Percentiles rank a stretch among this genome's conserved stretches.
Evolutionary conservation across 2,797 vertebrate species (phyloP).

Genomic region (Salarias fasciatus): DNA sequence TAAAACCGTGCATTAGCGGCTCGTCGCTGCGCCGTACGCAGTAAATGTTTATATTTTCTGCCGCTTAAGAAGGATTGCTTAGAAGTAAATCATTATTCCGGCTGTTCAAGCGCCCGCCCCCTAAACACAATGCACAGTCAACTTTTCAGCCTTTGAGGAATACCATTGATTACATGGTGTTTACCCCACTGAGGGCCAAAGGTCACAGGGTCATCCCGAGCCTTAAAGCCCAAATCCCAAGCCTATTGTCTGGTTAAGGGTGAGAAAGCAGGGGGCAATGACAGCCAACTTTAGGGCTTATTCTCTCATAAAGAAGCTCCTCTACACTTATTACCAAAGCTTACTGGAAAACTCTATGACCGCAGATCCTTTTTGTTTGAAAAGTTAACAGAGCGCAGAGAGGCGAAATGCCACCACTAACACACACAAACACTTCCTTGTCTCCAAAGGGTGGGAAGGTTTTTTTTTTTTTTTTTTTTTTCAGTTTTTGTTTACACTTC

Average conservation of each 20-base stretch:
- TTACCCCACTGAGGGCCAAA: slow-evolving; percentile 94
- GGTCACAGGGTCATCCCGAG: slow-evolving; percentile 92
- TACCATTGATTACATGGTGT: slow-evolving; percentile 97
- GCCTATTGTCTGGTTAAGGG: slow-evolving; percentile 94
- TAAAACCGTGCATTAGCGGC: slow-evolving; percentile 37
- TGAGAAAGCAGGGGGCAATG: slow-evolving; percentile 84
- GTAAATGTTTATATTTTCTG: slow-evolving; percentile 52
- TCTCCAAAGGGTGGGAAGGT: slow-evolving; percentile 23
- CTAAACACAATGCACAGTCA: slow-evolving; percentile 74
- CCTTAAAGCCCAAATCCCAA: slow-evolving; percentile 89
- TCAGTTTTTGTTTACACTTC: slow-evolving; percentile 64
- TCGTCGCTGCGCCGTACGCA: slow-evolving; percentile 30
- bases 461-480: background rate
- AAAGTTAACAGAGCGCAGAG: slow-evolving; percentile 67
- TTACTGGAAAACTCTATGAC: slow-evolving; percentile 69
- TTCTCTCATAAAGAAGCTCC: slow-evolving; percentile 73
- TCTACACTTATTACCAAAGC: slow-evolving; percentile 72
- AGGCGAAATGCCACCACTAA: slow-evolving; percentile 62
- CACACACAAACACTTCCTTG: slow-evolving; percentile 55
- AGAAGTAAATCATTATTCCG: slow-evolving; percentile 70
- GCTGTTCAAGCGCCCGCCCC: slow-evolving; percentile 58
- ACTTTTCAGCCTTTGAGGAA: slow-evolving; percentile 89
- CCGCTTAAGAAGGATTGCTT: slow-evolving; percentile 25
- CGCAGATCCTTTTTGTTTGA: slow-evolving; percentile 70
- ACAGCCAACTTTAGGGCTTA: slow-evolving; percentile 87